Base-by-base conservation (phyloP, 2,797 vertebrate genomes). In the Takifugu rubripes region DNA sequence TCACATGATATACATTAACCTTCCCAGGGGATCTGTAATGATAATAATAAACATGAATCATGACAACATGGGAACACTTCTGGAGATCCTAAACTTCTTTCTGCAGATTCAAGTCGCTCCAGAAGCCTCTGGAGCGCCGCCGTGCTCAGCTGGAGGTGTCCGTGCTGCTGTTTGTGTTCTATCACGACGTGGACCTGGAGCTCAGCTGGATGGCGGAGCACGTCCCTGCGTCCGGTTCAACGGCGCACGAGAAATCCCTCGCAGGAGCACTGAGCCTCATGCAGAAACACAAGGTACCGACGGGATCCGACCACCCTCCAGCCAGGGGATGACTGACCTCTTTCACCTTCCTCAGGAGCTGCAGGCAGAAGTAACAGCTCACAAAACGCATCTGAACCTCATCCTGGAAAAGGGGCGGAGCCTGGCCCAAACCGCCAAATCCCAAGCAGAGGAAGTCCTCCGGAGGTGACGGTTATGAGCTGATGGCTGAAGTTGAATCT, bases 21-120 rank as follows among this genome's bases (percentile, higher is more conserved):
- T 12, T 12, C 42, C 12, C 42, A 12, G 42, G 11, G 3, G 16
- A 16, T 12, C 42, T 12, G 11, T 17, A 17, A 17, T 17, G 17
- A 17, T 17, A 17, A 17, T 17, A 17, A 17, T 17, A 17, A 17
- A 17, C 17, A 17, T 17, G 17, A 17, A 17, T 17, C 17, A 17
- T 17, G 17, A 17, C 17, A 17, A 17, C 17, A 17, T 17, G 17
- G 17, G 17, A 17, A 17, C 17, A 17, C 17, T 17, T 17, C 17
- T 17, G 17, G 17, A 17, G 17, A 17, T 17, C 17, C 17, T 17
- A 17, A 17, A 17, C 17, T 17, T 17, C 17, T 17, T 17, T n/a
- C 62, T 21, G 5, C 77, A 98, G 95, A 82, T 95, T 95, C 77
- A 87, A 94, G 75, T 93, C 93, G 49, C 89, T 97, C 56, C 89